Evolutionary conservation across 53 echinoderm and acorn worm species (phyloP), one percentile per base, ranked within the genome.

Genomic region (Zoroaster sp.): DNA sequence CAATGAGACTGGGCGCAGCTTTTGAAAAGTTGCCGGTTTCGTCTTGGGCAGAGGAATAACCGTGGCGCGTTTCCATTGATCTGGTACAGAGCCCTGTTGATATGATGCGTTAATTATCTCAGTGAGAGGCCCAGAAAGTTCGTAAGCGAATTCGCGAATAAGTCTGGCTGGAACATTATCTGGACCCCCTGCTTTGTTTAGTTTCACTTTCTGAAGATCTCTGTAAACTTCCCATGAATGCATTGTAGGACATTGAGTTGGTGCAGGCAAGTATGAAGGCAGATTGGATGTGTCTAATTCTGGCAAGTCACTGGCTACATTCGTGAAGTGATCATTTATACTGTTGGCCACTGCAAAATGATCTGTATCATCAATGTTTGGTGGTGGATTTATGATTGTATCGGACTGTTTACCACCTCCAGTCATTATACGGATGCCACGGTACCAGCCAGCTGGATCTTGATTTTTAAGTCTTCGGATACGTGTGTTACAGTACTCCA

Each of bases 91-190:
- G 41, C 67, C 67, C 32, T 87, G 43, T 9, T 23, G 35, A 33
- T 45, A 31, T 6, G 72, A 87, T 42, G 87, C 40, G 47, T 49
- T 87, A 23, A 44, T 35, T 5, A 87, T 87, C 28, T 83, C 63
- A 13, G 83, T 65, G 28, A 83, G 30, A 4, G 81, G 63, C 25
- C 35, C 40, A 59, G 63, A 63, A 17, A 81, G 33, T 81, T 81
- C 81, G 69, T 30, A 83, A 6, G 83, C 40, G 43, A 68, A 83
- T 87, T 87, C 73, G 37, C 35, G 70, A 34, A 87, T 71, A 36
- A 87, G 42, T 72, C 51, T 40, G 17, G 28, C n/a, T 41, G 87
- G 47, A 18, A 87, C 47, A 25, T 69, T 87, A 33, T 87, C 87
- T 10, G 53, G 87, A 31, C 87, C 73, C 15, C 69, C 72, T 13